Percentiles rank a stretch among this genome's conserved stretches.
These are phyloP conservation scores for Rhopilema esculentum DNA, from an alignment of 30 jellyfish, hydroid and myxozoan genomes.

Conservation along the genomic window DNA sequence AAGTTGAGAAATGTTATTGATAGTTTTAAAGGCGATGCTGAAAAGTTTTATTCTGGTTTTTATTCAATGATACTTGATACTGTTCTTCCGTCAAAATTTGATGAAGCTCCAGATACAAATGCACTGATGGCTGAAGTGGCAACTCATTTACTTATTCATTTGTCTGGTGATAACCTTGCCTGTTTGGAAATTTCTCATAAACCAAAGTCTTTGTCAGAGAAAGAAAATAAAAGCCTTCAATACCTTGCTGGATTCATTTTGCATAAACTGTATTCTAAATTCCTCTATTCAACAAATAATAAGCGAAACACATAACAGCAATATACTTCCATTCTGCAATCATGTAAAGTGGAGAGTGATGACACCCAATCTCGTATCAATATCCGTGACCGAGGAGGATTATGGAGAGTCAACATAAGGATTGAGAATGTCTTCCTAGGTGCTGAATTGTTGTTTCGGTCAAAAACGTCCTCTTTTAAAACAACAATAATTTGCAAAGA, in stretches of 20 bases:
- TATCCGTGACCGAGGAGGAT: conserved; percentile 39
- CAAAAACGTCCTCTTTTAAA: conserved; percentile 19
- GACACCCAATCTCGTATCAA: conserved; percentile 5
- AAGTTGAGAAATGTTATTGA: conserved; percentile 24
- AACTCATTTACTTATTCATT: not conserved
- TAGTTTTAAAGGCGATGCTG: conserved; percentile 58
- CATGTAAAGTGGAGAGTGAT: conserved; percentile 9
- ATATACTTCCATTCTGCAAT: conserved; percentile 1
- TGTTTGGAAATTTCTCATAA: not conserved
- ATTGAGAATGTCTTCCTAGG: not conserved
- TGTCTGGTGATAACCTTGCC: not conserved
- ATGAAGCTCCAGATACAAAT: conserved; percentile 20
- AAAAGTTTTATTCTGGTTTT: conserved; percentile 45
- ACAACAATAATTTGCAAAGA: not conserved
- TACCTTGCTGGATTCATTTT: conserved; percentile 44
- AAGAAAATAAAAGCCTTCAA: conserved; percentile 40
- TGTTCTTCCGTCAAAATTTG: conserved; percentile 50
- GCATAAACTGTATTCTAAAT: conserved; percentile 37
- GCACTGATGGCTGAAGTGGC: conserved; percentile 46
- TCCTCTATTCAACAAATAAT: conserved; percentile 14
- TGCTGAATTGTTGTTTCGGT: conserved; percentile 8
- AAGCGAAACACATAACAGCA: not conserved
- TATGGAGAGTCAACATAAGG: conserved; percentile 19
- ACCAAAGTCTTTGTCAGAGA: conserved; percentile 41
- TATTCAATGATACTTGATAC: conserved; percentile 19